Base-by-base conservation (phyloP, 2,113 vertebrate species). In the Psephotus haematonotus region DNA sequence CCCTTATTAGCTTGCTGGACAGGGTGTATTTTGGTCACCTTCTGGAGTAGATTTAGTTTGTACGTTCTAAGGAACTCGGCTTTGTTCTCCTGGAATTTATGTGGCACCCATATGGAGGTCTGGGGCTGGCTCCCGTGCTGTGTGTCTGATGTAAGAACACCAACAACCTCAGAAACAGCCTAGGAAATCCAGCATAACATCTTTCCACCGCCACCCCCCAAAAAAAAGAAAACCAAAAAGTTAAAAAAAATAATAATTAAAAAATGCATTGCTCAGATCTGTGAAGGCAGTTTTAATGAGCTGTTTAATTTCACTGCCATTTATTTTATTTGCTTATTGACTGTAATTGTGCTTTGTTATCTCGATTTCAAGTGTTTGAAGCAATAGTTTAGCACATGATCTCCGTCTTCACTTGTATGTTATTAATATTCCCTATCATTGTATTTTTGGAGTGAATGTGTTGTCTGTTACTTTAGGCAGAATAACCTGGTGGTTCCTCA, bases 1-100 rank as follows among this genome's bases (percentile, higher is more conserved):
- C 53, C 52, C 46, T 89, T 85, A 82, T 88, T 95, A 91, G 37
- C 53, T 84, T 86, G 31, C 62, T 91, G 74, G 35, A 68, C 33
- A 17, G 23, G 52, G 37, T 3, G 1, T 20, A 24, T 57, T 82
- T 92, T 71, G 57, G 35, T 50, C 29, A 41, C 17, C 27, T 79
- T 91, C 37, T 80, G 70, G 72, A 24, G 35, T 81, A 64, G 80
- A 84, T 71, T 62, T 59, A 47, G 31, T 77, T 90, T 76, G 19
- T 35, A 13, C 17, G 72, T 22, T 57, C 24, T 41, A 55, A 92
- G 60, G 72, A 88, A 57, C 89, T 90, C 1, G 31, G 41, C 68
- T 67, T 53, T 84, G 33, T 78, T 89, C 12, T 22, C 14, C 20
- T 75, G 91, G 70, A 49, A 20, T 35, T 75, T 68, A 13, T 19